Evolutionary conservation across 2,113 vertebrate species (phyloP), one percentile per base, ranked within the genome.

Genomic region (Macaca nemestrina): DNA sequence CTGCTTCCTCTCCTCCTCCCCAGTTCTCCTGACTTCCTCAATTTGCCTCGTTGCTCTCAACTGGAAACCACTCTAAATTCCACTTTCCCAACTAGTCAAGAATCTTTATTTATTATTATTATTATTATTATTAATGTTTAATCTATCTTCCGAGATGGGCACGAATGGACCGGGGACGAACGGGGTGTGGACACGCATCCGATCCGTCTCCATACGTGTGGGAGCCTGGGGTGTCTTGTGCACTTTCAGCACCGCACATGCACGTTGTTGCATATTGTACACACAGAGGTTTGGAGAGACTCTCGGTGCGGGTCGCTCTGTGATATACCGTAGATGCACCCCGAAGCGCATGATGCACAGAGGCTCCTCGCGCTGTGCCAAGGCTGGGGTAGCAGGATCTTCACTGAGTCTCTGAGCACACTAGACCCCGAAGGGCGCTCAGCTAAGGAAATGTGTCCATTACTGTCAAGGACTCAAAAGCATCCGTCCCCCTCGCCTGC

Each of bases 41-140:
- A 0, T 48, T 48, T 22, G 45, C 40, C 57, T 48, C 20, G 6
- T 76, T 59, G 80, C 68, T 76, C 61, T 72, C 64, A 3, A 27
- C 64, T 76, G 50, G 68, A 97, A 80, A 48, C 52, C 94, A 94
- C 95, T 88, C 94, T 64, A 17, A 57, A 96, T 92, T 57, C 64
- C 75, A 92, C 96, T 97, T 97, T 90, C 52, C 87, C 85, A 89
- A 96, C 83, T 90, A 86, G 82, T 96, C 59, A 2, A 8, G 81
- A 76, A 88, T 92, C 93, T 91, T 48, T 84, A 40, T 55, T 27
- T 27, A 30, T 70, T 32, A 5, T 13, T 38, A 38, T 91, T 94
- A 40, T 57, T 20, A 32, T 72, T 35, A 6, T 16, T 40, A 30
- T 92, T 95, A 3, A 14, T 64, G 27, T 85, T 83, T 57, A 50